Evolutionary conservation across 1,140 invertebrate species (phyloP), one percentile per base, ranked within the genome.

Genomic region (Drosophila nannoptera): DNA sequence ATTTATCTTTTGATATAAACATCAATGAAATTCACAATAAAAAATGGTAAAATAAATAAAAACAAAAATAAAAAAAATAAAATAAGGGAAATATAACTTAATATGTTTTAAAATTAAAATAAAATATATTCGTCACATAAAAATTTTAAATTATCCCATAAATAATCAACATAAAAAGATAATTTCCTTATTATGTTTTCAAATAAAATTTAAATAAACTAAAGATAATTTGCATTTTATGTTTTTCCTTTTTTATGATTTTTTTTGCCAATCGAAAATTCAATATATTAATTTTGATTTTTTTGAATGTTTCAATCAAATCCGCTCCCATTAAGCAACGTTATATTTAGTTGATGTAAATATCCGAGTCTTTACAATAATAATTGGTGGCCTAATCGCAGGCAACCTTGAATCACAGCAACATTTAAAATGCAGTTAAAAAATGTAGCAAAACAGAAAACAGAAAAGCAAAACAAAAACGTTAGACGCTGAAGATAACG

Each of bases 321-420:
- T 5, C 5, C 3, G 7, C 7, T 9, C n/a, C 16, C 38, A 55
- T 43, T 45, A 29, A 49, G 29, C 11, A 46, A 42, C 8, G 11
- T 32, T 7, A 9, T 9, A 35, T 40, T 50, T 46, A 48, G 53
- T 59, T 7, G 40, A 29, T 54, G 31, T 50, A 14, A 36, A 50
- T 16, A 40, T n/a, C 33, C 8, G 12, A 22, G 56, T 7, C 0
- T 54, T 22, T 46, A 45, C 45, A 43, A 35, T 36, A 38, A 48
- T 53, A 73, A 69, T 72, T 62, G 46, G 59, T 38, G 32, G 22
- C 32, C 49, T 22, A 42, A 35, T 60, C 7, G 35, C 12, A 16
- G 11, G 0, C 35, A 68, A 61, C 69, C 69, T 68, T 72, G 69
- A 72, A 75, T 22, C 38, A 38, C 43, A 54, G 5, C 16, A 33